Conservation (phyloP, 2,888 invertebrate genomes). For the Nowickia ferox region DNA sequence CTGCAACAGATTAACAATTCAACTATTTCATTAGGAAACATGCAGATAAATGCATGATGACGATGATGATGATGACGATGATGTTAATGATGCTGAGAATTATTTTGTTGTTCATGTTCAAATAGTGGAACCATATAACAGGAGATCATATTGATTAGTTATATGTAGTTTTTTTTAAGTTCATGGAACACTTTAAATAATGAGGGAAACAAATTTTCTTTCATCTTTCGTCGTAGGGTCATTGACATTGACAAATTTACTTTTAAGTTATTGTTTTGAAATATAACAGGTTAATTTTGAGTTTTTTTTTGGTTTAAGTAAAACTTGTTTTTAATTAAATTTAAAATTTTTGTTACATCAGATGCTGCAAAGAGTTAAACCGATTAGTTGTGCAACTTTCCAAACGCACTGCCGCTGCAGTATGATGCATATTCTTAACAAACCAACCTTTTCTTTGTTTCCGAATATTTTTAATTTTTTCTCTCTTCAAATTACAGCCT, state of each 20-base stretch:
- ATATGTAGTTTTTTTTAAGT: neutral
- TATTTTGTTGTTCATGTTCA: slow-evolving; percentile 53
- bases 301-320: neutral
- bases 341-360: neutral
- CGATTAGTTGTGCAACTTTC: too few species aligned
- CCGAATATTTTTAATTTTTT: neutral
- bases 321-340: neutral
- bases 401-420: too few species aligned
- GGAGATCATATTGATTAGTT: slow-evolving; percentile 49
- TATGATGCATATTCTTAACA: too few species aligned
- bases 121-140: slow-evolving; percentile 62
- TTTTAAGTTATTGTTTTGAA: neutral
- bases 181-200: slow-evolving; percentile 4
- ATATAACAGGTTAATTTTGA: neutral
- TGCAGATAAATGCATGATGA: slow-evolving; percentile 14
- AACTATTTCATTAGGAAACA: slow-evolving; percentile 39
- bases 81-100: slow-evolving; percentile 63
- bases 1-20: slow-evolving; percentile 44
- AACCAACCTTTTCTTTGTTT: neutral
- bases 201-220: neutral
- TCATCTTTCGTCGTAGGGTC: neutral
- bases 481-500: slow-evolving; percentile 25
- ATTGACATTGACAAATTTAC: slow-evolving; percentile 43
- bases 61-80: slow-evolving; percentile 28
- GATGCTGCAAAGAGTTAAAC: too few species aligned